A percentile compares a stretch with the other conserved stretches of the same genome.
Evolutionary conservation across 2,113 vertebrate genomes (phyloP).

Genomic region (Hyla sarda): DNA sequence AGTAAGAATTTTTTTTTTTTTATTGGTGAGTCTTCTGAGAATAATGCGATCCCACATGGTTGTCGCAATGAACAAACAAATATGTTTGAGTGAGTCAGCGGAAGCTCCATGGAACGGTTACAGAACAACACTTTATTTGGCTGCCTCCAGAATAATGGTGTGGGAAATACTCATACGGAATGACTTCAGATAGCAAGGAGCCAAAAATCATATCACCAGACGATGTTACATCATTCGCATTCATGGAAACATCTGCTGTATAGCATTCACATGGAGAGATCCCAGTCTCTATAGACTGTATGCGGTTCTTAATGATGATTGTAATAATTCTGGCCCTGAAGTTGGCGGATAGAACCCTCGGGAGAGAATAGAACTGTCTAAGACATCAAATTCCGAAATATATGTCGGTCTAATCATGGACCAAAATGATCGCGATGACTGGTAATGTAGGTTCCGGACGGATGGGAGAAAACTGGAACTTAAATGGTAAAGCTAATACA

Average conservation of each 20-base stretch:
- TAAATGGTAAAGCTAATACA: too few species aligned
- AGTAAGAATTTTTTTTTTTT: too few species aligned
- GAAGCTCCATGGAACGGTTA: neutral
- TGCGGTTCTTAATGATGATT: neutral
- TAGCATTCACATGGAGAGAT: constrained; percentile 18
- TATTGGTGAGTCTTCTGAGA: neutral
- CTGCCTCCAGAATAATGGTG: neutral
- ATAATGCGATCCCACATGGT: neutral
- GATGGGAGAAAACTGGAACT: too few species aligned
- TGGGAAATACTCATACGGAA: constrained; percentile 8
- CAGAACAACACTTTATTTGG: constrained; percentile 24
- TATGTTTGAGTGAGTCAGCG: neutral
- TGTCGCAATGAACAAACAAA: constrained; percentile 8
- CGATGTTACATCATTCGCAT: constrained; percentile 37
- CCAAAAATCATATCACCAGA: constrained; percentile 35
- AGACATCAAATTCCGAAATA: neutral
- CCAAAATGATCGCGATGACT: too few species aligned
- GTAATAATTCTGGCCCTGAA: constrained; percentile 7
- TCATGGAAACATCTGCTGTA: constrained; percentile 49
- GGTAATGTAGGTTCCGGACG: too few species aligned
- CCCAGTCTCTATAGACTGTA: constrained; percentile 2
- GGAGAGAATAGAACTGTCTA: neutral
- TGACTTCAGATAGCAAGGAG: constrained; percentile 31
- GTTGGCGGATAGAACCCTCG: neutral
- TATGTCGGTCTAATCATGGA: too few species aligned